These are phyloP conservation scores for Poecilia wingei DNA, from an alignment of 2,797 vertebrate species.

Conservation along the genomic window DNA sequence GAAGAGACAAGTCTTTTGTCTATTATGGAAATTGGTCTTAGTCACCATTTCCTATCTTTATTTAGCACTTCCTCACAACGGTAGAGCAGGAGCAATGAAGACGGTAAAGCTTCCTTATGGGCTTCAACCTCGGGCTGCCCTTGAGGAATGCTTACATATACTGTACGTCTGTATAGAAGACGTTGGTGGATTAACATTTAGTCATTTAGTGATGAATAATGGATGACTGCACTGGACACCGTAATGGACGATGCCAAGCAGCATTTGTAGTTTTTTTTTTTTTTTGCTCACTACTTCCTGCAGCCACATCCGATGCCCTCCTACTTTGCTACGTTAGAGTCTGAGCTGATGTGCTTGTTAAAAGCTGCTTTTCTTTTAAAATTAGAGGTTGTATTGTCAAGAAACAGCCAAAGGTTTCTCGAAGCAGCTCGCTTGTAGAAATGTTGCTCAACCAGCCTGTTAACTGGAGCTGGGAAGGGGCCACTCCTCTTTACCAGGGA, in stretches of 20 bases:
- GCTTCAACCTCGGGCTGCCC: constrained; percentile 47
- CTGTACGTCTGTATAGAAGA: constrained; percentile 5
- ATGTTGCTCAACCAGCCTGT: constrained; percentile 70
- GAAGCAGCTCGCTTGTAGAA: constrained; percentile 58
- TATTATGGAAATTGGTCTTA: neutral
- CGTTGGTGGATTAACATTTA: constrained; percentile 14
- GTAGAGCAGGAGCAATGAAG: constrained; percentile 2
- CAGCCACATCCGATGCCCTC: constrained; percentile 1
- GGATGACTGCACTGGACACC: constrained; percentile 19
- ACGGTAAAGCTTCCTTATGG: constrained; percentile 14
- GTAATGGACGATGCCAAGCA: constrained; percentile 22
- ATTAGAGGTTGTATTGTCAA: constrained; percentile 16
- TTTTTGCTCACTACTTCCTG: constrained; percentile 8
- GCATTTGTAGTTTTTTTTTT: neutral
- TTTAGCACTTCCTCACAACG: constrained; percentile 12
- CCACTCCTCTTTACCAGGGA: constrained; percentile 60
- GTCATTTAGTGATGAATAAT: constrained; percentile 41
- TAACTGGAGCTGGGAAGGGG: constrained; percentile 50
- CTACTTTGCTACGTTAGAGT: constrained; percentile 10
- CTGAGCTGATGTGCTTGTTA: neutral
- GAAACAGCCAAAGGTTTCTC: constrained; percentile 36
- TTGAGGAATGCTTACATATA: constrained; percentile 26
- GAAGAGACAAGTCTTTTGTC: neutral
- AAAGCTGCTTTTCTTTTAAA: neutral
- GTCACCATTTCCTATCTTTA: neutral